Evolutionary conservation across 2,888 invertebrate species (phyloP).

Genomic region (Zelleria hepariella): DNA sequence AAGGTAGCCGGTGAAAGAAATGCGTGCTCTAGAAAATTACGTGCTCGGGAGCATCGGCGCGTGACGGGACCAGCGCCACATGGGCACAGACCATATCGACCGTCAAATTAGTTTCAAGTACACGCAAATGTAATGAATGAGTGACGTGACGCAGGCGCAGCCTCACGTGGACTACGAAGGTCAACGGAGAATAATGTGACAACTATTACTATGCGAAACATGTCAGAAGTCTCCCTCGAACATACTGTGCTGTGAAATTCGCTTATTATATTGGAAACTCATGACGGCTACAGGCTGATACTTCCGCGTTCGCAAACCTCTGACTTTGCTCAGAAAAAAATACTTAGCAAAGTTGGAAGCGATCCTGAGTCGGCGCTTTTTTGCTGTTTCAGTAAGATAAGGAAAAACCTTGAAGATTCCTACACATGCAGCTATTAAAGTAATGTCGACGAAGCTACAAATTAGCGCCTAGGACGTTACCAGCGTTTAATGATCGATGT

Average conservation of each 20-base stretch:
- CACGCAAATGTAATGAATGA: constrained; percentile 32
- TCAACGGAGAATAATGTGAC: constrained; percentile 3
- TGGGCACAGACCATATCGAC: constrained; percentile 57
- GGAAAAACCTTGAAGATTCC: constrained; percentile 37
- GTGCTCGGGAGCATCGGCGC: constrained; percentile 45
- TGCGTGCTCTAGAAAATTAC: constrained; percentile 27
- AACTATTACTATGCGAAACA: constrained; percentile 3
- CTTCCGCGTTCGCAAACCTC: background rate
- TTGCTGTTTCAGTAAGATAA: constrained; percentile 25
- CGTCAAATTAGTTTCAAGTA: constrained; percentile 59
- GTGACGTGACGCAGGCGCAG: constrained; percentile 16
- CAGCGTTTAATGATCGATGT: background rate
- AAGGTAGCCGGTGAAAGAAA: constrained; percentile 25
- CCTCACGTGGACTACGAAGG: constrained; percentile 9
- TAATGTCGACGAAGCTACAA: constrained; percentile 18
- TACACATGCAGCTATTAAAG: constrained; percentile 16
- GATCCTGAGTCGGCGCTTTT: constrained; percentile 12
- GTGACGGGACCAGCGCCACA: constrained; percentile 57
- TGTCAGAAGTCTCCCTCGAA: background rate
- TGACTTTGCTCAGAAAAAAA: background rate
- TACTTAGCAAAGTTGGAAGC: constrained; percentile 1
- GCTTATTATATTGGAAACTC: background rate
- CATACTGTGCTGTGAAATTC: background rate
- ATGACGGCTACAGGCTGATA: background rate
- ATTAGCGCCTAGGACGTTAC: background rate